Percentiles rank a stretch among this genome's conserved stretches.
Evolutionary conservation across 2,888 invertebrate genomes (phyloP).

Genomic region (Diloba caeruleocephala): DNA sequence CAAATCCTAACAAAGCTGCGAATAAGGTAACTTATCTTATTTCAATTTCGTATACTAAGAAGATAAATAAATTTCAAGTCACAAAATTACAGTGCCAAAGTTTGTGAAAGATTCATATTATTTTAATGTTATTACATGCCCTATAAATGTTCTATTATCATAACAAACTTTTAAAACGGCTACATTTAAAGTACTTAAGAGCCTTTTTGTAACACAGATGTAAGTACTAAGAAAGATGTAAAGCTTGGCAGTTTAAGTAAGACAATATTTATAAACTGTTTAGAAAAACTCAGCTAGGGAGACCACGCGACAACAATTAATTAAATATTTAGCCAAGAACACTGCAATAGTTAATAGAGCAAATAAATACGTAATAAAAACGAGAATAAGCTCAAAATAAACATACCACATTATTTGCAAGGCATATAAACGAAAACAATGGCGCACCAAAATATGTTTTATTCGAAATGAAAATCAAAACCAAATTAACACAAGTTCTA

Average conservation of each 20-base stretch:
- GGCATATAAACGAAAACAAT: conserved; percentile 13
- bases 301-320: conserved; percentile 15
- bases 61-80: too few species aligned
- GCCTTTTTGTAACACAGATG: conserved; percentile 47
- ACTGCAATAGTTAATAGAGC: conserved; percentile 13
- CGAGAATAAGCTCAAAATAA: too few species aligned
- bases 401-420: too few species aligned
- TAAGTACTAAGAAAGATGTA: conserved; percentile 14
- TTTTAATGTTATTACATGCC: too few species aligned
- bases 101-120: too few species aligned
- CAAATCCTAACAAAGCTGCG: too few species aligned
- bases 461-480: conserved; percentile 22
- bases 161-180: background rate
- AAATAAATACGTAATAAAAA: too few species aligned
- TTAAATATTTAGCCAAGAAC: conserved; percentile 14
- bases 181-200: conserved; percentile 32
- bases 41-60: too few species aligned
- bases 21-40: too few species aligned
- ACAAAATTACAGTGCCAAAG: too few species aligned
- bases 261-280: conserved; percentile 14
- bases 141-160: background rate
- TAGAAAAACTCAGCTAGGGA: conserved; percentile 27
- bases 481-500: background rate
- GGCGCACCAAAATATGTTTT: conserved; percentile 3
- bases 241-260: conserved; percentile 7